Conservation (phyloP, 2,888 invertebrate species). For the Polylopha cassiicola region DNA sequence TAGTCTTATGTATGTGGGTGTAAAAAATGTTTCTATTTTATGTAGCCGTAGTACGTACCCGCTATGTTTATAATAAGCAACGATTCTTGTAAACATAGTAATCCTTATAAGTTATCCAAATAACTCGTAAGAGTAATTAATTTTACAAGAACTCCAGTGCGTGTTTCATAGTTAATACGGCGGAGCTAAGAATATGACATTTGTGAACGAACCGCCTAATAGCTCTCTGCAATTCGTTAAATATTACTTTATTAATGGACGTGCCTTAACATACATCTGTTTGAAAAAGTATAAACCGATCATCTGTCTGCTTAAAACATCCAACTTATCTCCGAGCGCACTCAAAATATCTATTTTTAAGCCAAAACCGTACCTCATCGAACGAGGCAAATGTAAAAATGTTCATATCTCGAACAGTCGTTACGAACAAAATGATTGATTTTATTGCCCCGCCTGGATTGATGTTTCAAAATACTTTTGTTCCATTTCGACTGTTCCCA, state of each 20-base stretch:
- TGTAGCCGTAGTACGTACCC: too few species aligned
- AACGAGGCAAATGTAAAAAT: slow-evolving; percentile 62
- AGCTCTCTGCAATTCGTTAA: too few species aligned
- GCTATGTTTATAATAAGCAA: too few species aligned
- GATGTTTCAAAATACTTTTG: slow-evolving; percentile 58
- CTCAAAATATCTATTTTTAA: slow-evolving; percentile 74
- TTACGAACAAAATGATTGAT: slow-evolving; percentile 69
- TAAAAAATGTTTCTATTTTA: too few species aligned
- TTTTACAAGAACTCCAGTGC: too few species aligned
- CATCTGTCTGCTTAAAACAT: slow-evolving; percentile 56
- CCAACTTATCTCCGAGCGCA: slow-evolving; percentile 66
- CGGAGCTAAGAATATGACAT: too few species aligned
- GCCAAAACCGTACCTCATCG: slow-evolving; percentile 45
- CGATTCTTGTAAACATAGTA: too few species aligned
- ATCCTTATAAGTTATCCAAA: too few species aligned
- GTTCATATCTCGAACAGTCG: slow-evolving; percentile 54
- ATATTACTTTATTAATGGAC: slow-evolving; percentile 26
- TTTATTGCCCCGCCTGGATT: slow-evolving; percentile 64
- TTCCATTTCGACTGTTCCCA: slow-evolving; percentile 38
- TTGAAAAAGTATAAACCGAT: slow-evolving; percentile 48
- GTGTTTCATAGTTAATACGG: too few species aligned
- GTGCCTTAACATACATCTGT: slow-evolving; percentile 40
- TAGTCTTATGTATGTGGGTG: too few species aligned
- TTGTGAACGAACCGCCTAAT: too few species aligned
- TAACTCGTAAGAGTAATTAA: too few species aligned